Percentiles rank a stretch among this genome's conserved stretches.
phyloP scores from a whole-genome alignment of 2,113 vertebrate genomes.

The Puma concolor region DNA sequence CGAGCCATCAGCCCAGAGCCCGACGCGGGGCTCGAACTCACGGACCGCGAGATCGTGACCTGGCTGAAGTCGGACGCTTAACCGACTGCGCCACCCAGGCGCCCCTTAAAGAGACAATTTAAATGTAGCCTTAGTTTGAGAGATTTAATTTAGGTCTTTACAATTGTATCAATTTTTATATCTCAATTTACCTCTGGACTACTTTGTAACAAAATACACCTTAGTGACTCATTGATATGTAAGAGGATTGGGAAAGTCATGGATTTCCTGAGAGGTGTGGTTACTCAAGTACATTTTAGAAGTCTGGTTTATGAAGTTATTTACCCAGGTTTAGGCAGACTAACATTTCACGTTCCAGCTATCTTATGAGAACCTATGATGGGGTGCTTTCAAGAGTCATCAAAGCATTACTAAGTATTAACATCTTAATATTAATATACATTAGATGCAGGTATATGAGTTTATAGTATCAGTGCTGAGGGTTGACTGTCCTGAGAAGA shows the following conservation, averaged over 20 bases:
- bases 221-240: constrained; percentile 45
- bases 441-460: neutral
- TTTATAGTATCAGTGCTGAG: neutral
- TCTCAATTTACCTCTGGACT: constrained; percentile 57
- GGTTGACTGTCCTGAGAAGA: neutral
- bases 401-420: neutral
- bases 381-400: neutral
- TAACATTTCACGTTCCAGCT: neutral
- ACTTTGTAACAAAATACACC: constrained; percentile 57
- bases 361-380: neutral
- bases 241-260: constrained; percentile 40
- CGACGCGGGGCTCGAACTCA: too few species aligned
- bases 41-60: too few species aligned
- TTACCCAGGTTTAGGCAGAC: neutral
- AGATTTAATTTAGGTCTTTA: neutral
- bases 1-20: too few species aligned
- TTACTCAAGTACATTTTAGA: constrained; percentile 9
- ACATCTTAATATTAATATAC: neutral
- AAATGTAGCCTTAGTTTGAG: constrained; percentile 29
- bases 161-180: constrained; percentile 48
- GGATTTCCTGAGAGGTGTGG: constrained; percentile 22
- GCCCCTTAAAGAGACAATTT: constrained; percentile 50
- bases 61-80: too few species aligned
- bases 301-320: neutral
- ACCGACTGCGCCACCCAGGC: too few species aligned